Base-by-base conservation (phyloP, 2,113 vertebrate species). In the Tichodroma muraria region DNA sequence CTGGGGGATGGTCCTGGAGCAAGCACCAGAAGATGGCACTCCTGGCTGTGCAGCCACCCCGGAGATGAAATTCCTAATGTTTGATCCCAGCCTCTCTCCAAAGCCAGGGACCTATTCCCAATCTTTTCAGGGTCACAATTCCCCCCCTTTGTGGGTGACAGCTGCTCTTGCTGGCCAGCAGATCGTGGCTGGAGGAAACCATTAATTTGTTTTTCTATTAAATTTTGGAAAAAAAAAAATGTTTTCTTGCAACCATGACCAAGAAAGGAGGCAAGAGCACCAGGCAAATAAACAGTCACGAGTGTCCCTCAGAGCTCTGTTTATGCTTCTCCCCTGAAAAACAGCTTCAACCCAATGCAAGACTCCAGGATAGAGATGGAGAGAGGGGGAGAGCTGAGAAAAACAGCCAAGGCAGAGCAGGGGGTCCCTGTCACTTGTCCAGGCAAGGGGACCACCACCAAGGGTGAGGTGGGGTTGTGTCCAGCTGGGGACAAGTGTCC, bases 221-320 rank as follows among this genome's bases (percentile, higher is more conserved):
- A 85, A 84, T 54, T 50, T 80, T 24, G 25, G 2, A 8, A 31
- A 23, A 24, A n/a, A 61, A 44, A 15, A 56, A 15, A 27, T 1
- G 13, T 66, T 81, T 82, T 80, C 66, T 83, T 83, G 11, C 25
- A 59, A 37, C 49, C 38, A 89, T 90, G 78, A 92, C 93, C 80
- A 93, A 94, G 80, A 91, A 91, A 93, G 90, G 90, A 87, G 63
- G 40, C 61, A 80, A 50, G 16, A 88, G 85, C 70, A 24, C 7
- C 65, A 75, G 59, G 85, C 73, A 95, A 93, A 94, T 94, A 95
- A 96, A 95, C 85, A 95, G 45, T 90, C 37, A 24, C 13, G 10
- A 83, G 79, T 35, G 84, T 53, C 70, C 70, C 83, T 93, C 71
- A n/a, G 69, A 80, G 54, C 85, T 44, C 64, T 90, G 82, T 95